A percentile compares a stretch with the other conserved stretches of the same genome.
Conservation (phyloP, 2,797 vertebrate species). For the Anabacerthia variegaticeps region DNA sequence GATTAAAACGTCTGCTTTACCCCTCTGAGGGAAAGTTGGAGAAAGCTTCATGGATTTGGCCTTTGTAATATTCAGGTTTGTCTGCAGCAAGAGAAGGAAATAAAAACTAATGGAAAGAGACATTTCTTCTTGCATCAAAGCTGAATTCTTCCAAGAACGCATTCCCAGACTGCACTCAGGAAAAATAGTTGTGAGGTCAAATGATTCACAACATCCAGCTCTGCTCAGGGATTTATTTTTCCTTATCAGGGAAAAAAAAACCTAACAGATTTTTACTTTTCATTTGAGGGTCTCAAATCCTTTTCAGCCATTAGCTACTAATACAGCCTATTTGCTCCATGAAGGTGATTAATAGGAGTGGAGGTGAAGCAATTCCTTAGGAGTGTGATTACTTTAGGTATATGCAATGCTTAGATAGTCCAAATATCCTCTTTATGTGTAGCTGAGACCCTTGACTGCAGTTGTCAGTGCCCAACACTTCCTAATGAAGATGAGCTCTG, state of each 20-base stretch:
- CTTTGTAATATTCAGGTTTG: neutral
- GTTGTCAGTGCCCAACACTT: neutral
- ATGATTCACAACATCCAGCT: neutral
- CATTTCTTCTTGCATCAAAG: neutral
- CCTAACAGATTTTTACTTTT: neutral
- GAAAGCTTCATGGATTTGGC: neutral
- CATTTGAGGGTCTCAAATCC: neutral
- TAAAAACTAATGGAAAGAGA: conserved; percentile 28
- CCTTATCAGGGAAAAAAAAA: neutral
- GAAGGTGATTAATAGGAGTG: neutral
- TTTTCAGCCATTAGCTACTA: neutral
- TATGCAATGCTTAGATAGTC: neutral
- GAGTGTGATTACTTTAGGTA: neutral
- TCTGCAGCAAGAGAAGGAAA: neutral
- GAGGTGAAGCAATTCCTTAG: neutral
- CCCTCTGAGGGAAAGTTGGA: neutral
- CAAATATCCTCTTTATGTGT: neutral
- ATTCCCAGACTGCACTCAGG: neutral
- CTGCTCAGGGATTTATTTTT: neutral
- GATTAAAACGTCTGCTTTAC: neutral
- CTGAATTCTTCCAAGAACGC: neutral
- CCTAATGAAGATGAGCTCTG: neutral
- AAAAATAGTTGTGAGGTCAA: neutral
- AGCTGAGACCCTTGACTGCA: neutral
- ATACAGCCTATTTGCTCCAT: neutral